These are phyloP conservation scores for Rhingia campestris DNA, from an alignment of 2,888 invertebrate species.

Conservation along the genomic window DNA sequence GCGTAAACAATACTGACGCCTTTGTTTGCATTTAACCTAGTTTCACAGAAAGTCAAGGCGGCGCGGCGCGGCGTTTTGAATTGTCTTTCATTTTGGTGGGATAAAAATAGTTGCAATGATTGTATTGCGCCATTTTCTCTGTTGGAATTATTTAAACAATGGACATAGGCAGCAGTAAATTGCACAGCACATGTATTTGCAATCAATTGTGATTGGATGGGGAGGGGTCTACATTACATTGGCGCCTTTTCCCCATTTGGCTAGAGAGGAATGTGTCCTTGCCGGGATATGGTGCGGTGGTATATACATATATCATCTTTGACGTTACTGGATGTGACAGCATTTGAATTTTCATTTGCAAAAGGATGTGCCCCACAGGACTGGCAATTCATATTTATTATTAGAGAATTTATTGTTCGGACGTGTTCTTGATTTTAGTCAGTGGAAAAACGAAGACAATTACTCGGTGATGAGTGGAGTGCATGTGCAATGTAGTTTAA, in stretches of 20 bases:
- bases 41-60: not conserved
- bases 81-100: not conserved
- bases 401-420: constrained; percentile 14
- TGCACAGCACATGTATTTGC: constrained; percentile 37
- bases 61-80: no score
- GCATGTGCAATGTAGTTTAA: no score
- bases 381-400: constrained; percentile 30
- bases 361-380: not conserved
- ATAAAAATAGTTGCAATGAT: not conserved
- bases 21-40: constrained; percentile 26
- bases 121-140: constrained; percentile 10
- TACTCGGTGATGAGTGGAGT: no score
- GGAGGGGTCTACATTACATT: constrained; percentile 11
- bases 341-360: constrained; percentile 30
- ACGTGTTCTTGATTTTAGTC: constrained; percentile 10
- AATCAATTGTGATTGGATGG: constrained; percentile 27
- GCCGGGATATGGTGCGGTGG: constrained; percentile 18
- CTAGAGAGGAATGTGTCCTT: constrained; percentile 47
- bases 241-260: constrained; percentile 15
- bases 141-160: constrained; percentile 30
- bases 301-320: constrained; percentile 57
- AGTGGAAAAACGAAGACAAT: no score
- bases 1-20: constrained; percentile 13
- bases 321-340: constrained; percentile 49
- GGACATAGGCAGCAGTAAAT: not conserved